Evolutionary conservation across 2,888 invertebrate genomes (phyloP), one percentile per base, ranked within the genome.

Genomic region (Pedicia rivosa): DNA sequence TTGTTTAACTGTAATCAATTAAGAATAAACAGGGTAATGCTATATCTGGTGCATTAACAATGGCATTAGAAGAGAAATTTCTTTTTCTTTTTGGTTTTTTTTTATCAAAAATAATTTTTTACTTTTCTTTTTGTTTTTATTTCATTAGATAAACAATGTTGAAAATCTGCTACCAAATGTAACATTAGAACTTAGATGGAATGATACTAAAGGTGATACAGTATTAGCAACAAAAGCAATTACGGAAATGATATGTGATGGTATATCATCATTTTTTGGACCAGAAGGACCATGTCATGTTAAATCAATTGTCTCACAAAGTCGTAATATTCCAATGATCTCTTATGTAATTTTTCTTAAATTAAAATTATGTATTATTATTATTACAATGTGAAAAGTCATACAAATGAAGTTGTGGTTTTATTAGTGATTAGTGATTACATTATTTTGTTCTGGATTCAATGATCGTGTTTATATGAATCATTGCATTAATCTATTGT

Each of bases 341-440:
- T 88, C 91, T 56, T 92, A 92, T 64, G 94, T 94, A 65, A 81
- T n/a, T n/a, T n/a, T n/a, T n/a, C n/a, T n/a, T n/a, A n/a, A n/a
- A n/a, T n/a, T n/a, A n/a, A n/a, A n/a, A n/a, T n/a, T n/a, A n/a
- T n/a, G n/a, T n/a, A n/a, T n/a, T n/a, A n/a, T n/a, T n/a, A n/a
- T n/a, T n/a, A n/a, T n/a, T n/a, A n/a, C n/a, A n/a, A n/a, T n/a
- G n/a, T n/a, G n/a, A n/a, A n/a, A n/a, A n/a, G n/a, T n/a, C n/a
- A n/a, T n/a, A n/a, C n/a, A n/a, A n/a, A n/a, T n/a, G n/a, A n/a
- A n/a, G n/a, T n/a, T n/a, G n/a, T n/a, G n/a, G n/a, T n/a, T n/a
- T n/a, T n/a, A n/a, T n/a, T n/a, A n/a, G n/a, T n/a, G n/a, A n/a
- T n/a, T n/a, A n/a, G n/a, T n/a, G n/a, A n/a, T n/a, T n/a, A n/a